These are phyloP conservation scores for Sepiola atlantica DNA, from an alignment of 2,888 invertebrate genomes.

Conservation along the genomic window DNA sequence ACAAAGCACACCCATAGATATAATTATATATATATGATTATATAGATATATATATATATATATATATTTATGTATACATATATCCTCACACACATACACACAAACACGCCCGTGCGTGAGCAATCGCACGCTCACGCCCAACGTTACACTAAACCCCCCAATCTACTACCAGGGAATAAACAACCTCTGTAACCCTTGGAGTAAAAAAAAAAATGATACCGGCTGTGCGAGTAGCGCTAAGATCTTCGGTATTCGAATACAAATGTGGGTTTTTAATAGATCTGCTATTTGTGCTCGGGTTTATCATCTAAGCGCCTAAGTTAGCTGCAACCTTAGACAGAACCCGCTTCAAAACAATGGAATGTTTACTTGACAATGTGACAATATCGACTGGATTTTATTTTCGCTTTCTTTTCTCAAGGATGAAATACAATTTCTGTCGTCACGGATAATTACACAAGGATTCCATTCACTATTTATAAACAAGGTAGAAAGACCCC, in stretches of 20 bases:
- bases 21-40: not conserved
- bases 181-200: not conserved
- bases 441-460: not conserved
- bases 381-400: not conserved
- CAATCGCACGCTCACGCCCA: not conserved
- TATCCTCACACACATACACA: not conserved
- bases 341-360: not conserved
- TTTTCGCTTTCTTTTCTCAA: not conserved
- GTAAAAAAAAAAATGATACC: not conserved
- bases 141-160: not conserved
- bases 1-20: not conserved
- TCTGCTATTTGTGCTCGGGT: not conserved
- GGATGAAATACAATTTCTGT: not conserved
- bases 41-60: not conserved
- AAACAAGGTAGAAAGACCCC: too few species aligned
- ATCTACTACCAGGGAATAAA: not conserved
- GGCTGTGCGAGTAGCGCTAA: not conserved
- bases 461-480: not conserved
- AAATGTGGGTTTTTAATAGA: not conserved
- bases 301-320: not conserved
- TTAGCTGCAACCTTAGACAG: not conserved
- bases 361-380: not conserved
- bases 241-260: not conserved
- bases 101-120: not conserved
- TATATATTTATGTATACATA: not conserved